phyloP scores from a whole-genome alignment of 2,113 vertebrate species.

The Rhagologus leucostigma region DNA sequence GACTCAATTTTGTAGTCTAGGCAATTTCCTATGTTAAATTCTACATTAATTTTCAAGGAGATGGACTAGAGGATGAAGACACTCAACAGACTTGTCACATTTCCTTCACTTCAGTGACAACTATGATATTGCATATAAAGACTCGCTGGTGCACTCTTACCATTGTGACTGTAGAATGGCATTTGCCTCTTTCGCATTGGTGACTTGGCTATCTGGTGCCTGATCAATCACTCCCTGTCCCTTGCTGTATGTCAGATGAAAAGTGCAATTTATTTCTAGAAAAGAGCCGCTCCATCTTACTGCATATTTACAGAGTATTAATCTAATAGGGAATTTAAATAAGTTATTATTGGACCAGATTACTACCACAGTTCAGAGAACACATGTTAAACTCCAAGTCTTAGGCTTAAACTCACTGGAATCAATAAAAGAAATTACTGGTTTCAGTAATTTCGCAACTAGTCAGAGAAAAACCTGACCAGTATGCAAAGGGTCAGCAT shows the following conservation, averaged over 20 bases:
- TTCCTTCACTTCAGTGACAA: neutral
- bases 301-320: neutral
- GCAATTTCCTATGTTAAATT: neutral
- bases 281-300: neutral
- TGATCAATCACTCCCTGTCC: neutral
- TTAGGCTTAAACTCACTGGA: neutral
- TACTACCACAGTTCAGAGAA: neutral
- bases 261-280: neutral
- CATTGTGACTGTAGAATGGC: neutral
- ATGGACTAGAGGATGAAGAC: neutral
- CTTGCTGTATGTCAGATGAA: neutral
- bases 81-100: neutral
- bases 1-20: neutral
- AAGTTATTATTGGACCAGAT: neutral
- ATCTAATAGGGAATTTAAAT: neutral
- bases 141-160: neutral
- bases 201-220: neutral
- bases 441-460: neutral
- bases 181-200: neutral
- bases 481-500: neutral
- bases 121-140: neutral
- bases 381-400: neutral
- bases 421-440: neutral
- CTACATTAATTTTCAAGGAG: neutral
- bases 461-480: neutral